These are phyloP conservation scores for Mellilla xanthometata DNA, from an alignment of 2,888 invertebrate genomes.

Conservation along the genomic window DNA sequence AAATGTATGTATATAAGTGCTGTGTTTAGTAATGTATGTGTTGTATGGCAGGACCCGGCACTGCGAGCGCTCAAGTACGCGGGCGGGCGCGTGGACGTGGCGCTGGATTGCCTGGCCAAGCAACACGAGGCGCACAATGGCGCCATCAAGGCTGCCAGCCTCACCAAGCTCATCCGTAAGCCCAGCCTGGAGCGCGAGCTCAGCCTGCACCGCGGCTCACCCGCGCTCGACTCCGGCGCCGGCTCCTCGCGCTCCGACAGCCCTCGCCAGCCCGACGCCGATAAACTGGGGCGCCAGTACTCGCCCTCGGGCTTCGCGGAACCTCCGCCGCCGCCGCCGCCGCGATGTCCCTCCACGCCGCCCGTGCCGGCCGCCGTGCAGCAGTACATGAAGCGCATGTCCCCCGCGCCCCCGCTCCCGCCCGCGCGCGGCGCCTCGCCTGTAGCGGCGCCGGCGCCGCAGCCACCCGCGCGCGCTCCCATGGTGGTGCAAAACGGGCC, in stretches of 20 bases:
- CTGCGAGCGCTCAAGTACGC: constrained; percentile 86
- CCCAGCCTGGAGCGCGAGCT: constrained; percentile 94
- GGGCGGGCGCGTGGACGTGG: constrained; percentile 87
- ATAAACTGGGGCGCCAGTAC: constrained; percentile 86
- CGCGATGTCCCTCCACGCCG: constrained; percentile 87
- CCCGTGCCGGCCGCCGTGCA: constrained; percentile 85
- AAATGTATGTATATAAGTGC: too few species aligned
- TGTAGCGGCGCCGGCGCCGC: constrained; percentile 83
- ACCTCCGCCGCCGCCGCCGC: constrained; percentile 89
- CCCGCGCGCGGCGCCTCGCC: constrained; percentile 89
- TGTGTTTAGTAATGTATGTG: too few species aligned
- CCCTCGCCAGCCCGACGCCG: constrained; percentile 84
- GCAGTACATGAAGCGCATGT: constrained; percentile 83
- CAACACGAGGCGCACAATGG: constrained; percentile 83
- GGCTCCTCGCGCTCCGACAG: constrained; percentile 95
- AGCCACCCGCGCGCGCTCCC: constrained; percentile 85
- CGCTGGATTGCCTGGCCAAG: constrained; percentile 86
- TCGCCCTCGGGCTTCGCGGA: constrained; percentile 85
- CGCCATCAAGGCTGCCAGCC: constrained; percentile 76
- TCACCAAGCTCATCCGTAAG: constrained; percentile 91
- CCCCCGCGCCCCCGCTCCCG: constrained; percentile 84
- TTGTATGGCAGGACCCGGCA: constrained; percentile 88
- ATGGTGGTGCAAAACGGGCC: constrained; percentile 93
- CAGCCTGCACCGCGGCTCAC: constrained; percentile 90
- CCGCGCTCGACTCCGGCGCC: constrained; percentile 93